Evolutionary conservation across 1,140 invertebrate genomes (phyloP).

Genomic region (Anoplophora glabripennis): DNA sequence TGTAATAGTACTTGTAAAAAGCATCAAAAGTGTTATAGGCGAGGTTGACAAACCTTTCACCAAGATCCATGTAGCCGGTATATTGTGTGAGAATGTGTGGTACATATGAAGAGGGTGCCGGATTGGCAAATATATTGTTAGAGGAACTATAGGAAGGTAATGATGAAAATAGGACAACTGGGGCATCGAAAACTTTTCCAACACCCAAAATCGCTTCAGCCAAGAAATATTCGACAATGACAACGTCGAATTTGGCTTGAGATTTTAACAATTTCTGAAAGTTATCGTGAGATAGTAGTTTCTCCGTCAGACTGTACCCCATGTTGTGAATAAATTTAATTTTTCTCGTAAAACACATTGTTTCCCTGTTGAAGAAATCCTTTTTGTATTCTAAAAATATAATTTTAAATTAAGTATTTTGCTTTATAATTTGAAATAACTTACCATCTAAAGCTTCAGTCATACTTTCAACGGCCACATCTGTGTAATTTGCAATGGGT

Average conservation of each 20-base stretch:
- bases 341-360: too few species aligned
- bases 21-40: neutral
- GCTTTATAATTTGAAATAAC: too few species aligned
- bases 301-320: neutral
- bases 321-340: neutral
- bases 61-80: neutral
- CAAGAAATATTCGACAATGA: conserved; percentile 49
- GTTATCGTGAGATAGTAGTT: neutral
- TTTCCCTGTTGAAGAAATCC: too few species aligned
- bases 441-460: too few species aligned
- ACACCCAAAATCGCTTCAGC: conserved; percentile 49
- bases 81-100: neutral
- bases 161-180: conserved; percentile 29
- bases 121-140: neutral
- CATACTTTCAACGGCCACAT: conserved; percentile 17
- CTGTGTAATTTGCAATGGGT: conserved; percentile 19
- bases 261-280: conserved; percentile 25
- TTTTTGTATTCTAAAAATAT: too few species aligned
- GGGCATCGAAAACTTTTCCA: conserved; percentile 47
- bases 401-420: too few species aligned
- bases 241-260: conserved; percentile 49
- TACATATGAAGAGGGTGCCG: neutral
- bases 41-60: neutral
- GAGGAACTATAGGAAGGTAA: neutral
- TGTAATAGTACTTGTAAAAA: neutral